Evolutionary conservation across 2,113 vertebrate genomes (phyloP).

Genomic region (Plecturocebus donacophilus): DNA sequence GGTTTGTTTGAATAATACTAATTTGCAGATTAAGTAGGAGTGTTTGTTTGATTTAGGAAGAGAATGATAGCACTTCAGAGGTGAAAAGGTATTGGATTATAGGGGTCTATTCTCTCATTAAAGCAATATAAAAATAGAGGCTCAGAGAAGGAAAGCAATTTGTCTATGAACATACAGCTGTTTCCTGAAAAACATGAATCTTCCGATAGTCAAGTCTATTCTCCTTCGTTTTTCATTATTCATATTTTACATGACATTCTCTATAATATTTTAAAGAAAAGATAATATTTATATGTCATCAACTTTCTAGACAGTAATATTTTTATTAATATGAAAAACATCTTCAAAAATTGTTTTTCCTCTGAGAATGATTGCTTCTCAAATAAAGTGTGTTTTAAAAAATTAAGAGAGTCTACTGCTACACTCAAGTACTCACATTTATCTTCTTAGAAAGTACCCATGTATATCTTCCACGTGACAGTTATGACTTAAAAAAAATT

Average conservation of each 20-base stretch:
- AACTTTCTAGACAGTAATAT: slow-evolving; percentile 25
- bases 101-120: not conserved
- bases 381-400: not conserved
- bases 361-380: not conserved
- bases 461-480: not conserved
- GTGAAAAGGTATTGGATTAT: not conserved
- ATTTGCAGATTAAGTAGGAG: not conserved
- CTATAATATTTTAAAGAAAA: slow-evolving; percentile 50
- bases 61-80: not conserved
- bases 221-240: not conserved
- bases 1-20: not conserved
- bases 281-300: not conserved
- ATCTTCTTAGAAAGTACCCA: slow-evolving; percentile 18
- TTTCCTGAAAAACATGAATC: not conserved
- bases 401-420: not conserved
- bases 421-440: not conserved
- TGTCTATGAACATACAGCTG: not conserved
- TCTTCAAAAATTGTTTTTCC: slow-evolving; percentile 26
- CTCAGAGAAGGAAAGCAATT: not conserved
- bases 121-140: not conserved
- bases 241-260: slow-evolving; percentile 11
- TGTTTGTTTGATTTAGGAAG: not conserved
- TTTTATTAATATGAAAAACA: slow-evolving; percentile 39
- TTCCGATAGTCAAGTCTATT: not conserved
- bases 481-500: not conserved